Evolutionary conservation across 2,888 invertebrate genomes (phyloP).

Genomic region (Orthonevra nobilis): DNA sequence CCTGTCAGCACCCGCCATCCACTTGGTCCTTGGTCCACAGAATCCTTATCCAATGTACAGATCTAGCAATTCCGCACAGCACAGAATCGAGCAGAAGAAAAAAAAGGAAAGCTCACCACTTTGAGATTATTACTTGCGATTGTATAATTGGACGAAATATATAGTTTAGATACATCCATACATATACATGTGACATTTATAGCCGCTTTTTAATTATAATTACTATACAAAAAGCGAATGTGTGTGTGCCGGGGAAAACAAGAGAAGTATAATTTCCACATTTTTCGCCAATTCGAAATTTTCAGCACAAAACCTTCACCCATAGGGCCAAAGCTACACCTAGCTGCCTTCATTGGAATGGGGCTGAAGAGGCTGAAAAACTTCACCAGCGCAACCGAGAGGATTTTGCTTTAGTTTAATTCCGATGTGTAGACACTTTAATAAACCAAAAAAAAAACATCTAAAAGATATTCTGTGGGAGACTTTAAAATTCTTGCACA

Average conservation of each 20-base stretch:
- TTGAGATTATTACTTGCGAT: conserved; percentile 60
- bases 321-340: too few species aligned
- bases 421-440: conserved; percentile 58
- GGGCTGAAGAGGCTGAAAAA: conserved; percentile 6
- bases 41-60: not conserved
- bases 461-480: conserved; percentile 26
- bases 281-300: conserved; percentile 47
- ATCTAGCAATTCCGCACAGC: not conserved
- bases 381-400: conserved; percentile 9
- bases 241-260: not conserved
- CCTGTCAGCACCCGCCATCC: not conserved
- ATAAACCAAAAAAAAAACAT: too few species aligned
- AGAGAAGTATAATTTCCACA: conserved; percentile 44
- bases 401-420: conserved; percentile 27
- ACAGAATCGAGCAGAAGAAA: not conserved
- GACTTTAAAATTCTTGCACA: conserved; percentile 54
- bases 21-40: too few species aligned
- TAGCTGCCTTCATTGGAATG: not conserved
- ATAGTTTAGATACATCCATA: conserved; percentile 5
- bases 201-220: conserved; percentile 51
- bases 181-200: conserved; percentile 50
- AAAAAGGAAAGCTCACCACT: conserved; percentile 29
- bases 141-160: conserved; percentile 59
- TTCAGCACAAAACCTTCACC: conserved; percentile 16
- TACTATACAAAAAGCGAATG: conserved; percentile 12